Percentiles rank a stretch among this genome's conserved stretches.
These are phyloP conservation scores for Boulengeromyrus knoepffleri DNA, from an alignment of 2,113 vertebrate genomes.

Conservation along the genomic window DNA sequence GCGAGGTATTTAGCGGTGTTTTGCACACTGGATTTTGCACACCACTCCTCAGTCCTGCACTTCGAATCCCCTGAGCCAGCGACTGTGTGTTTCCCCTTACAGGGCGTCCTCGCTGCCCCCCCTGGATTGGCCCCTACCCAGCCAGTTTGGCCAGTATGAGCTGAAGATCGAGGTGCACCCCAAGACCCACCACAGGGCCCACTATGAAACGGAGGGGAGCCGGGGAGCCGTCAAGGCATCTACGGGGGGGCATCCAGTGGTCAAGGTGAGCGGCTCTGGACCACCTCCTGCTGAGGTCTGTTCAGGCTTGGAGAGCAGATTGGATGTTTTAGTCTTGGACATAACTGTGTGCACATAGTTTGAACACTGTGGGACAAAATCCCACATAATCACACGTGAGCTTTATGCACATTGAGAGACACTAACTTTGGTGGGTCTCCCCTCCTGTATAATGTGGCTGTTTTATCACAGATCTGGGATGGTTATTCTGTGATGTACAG, in stretches of 20 bases:
- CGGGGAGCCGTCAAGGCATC: conserved; percentile 86
- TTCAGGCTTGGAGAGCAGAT: neutral
- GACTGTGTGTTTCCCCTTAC: neutral
- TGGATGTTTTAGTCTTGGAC: neutral
- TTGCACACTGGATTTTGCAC: neutral
- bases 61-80: neutral
- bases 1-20: neutral
- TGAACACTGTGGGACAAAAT: neutral
- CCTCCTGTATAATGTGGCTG: neutral
- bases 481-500: neutral
- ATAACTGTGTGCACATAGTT: neutral
- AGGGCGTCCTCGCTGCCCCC: conserved; percentile 84
- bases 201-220: conserved; percentile 97
- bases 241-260: conserved; percentile 78
- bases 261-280: conserved; percentile 67
- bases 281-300: neutral
- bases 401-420: neutral
- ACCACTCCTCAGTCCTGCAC: neutral
- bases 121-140: conserved; percentile 83
- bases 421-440: neutral
- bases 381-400: neutral
- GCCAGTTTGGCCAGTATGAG: conserved; percentile 79
- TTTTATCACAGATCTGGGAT: neutral
- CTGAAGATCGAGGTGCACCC: conserved; percentile 90
- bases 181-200: conserved; percentile 86